phyloP scores from a whole-genome alignment of 2,113 vertebrate genomes.

The Talpa occidentalis region DNA sequence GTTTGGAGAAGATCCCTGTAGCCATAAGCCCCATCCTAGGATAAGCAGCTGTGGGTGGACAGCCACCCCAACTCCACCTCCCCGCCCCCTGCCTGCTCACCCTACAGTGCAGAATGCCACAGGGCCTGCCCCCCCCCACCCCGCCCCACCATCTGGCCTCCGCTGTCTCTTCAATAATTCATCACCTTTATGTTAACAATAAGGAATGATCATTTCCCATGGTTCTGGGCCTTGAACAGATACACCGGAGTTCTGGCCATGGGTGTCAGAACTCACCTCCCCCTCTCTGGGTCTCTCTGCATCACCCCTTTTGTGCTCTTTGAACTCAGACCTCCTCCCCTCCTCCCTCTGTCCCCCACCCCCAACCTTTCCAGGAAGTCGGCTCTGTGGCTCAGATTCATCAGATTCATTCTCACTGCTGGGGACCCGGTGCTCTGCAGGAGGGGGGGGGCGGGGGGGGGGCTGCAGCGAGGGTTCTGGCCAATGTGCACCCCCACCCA shows the following conservation, averaged over 20 bases:
- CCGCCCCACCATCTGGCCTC: conserved; percentile 73
- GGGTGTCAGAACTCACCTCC: neutral
- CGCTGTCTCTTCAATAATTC: conserved; percentile 79
- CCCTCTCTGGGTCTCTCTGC: neutral
- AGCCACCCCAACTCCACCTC: too few relatives aligned
- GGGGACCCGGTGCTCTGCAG: neutral
- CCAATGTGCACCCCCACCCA: neutral
- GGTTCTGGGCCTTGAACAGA: conserved; percentile 62
- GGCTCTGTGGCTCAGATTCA: neutral
- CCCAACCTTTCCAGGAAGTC: neutral
- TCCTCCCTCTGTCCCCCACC: rapidly evolving
- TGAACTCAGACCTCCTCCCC: neutral
- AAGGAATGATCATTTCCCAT: conserved; percentile 47
- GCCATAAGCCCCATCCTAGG: neutral
- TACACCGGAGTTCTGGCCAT: conserved; percentile 60
- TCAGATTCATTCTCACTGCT: neutral
- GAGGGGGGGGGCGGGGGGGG: neutral
- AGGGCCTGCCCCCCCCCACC: neutral
- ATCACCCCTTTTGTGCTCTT: too few relatives aligned
- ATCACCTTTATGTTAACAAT: conserved; percentile 77
- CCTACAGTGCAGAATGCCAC: neutral
- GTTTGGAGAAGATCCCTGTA: neutral
- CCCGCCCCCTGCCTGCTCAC: neutral
- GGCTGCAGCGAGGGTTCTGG: neutral
- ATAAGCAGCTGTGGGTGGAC: neutral